These are phyloP conservation scores for Drosophila kohkoa DNA, from an alignment of 1,140 invertebrate genomes.

Conservation along the genomic window DNA sequence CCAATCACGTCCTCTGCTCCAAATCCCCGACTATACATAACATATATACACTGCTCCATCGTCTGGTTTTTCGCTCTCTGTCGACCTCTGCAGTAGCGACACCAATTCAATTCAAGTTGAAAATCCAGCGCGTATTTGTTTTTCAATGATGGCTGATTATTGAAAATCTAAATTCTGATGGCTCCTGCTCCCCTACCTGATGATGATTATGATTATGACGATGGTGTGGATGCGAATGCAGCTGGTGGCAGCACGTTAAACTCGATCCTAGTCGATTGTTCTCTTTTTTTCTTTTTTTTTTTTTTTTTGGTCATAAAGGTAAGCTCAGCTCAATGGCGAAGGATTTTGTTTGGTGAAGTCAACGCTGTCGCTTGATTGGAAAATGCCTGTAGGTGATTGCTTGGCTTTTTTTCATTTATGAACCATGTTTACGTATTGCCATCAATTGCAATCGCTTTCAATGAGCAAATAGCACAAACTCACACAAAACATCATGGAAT, in stretches of 20 bases:
- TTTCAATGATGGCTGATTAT: slow-evolving; percentile 83
- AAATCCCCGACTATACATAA: slow-evolving; percentile 55
- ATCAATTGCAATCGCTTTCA: slow-evolving; percentile 32
- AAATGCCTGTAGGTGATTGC: slow-evolving; percentile 79
- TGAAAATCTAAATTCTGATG: slow-evolving; percentile 78
- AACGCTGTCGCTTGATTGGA: slow-evolving; percentile 70
- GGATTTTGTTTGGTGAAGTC: slow-evolving; percentile 51
- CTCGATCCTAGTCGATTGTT: slow-evolving; percentile 33
- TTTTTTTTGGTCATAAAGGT: slow-evolving; percentile 70
- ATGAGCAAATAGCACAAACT: slow-evolving; percentile 32
- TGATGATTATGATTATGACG: slow-evolving; percentile 44
- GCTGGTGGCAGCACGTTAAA: slow-evolving; percentile 28
- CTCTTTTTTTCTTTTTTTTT: slow-evolving; percentile 37
- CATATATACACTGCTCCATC: background rate
- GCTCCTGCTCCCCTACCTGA: slow-evolving; percentile 29
- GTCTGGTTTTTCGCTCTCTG: background rate
- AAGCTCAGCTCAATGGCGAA: slow-evolving; percentile 58
- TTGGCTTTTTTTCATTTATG: slow-evolving; percentile 73
- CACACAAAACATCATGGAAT: slow-evolving; percentile 11
- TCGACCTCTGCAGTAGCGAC: slow-evolving; percentile 3
- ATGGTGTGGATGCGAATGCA: slow-evolving; percentile 46
- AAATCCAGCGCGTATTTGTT: slow-evolving; percentile 79
- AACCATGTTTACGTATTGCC: slow-evolving; percentile 41
- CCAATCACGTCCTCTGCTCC: slow-evolving; percentile 69
- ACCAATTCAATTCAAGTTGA: slow-evolving; percentile 72